Percentiles rank a stretch among this genome's conserved stretches.
Evolutionary conservation across 2,888 invertebrate species (phyloP).

Genomic region (Dinocampus coccinellae): DNA sequence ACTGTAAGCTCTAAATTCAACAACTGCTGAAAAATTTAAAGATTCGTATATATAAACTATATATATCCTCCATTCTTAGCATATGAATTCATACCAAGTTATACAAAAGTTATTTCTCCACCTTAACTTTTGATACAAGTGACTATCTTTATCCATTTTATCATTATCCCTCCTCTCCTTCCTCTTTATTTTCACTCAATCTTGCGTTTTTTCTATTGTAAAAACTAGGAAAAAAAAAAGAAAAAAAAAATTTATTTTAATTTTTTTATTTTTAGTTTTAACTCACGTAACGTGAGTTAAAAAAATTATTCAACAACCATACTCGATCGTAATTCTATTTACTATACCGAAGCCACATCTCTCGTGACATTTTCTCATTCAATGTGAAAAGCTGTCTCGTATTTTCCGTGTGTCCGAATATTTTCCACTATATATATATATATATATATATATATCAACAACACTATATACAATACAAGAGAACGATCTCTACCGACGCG

Average conservation of each 20-base stretch:
- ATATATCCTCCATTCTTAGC: neutral
- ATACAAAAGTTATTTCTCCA: neutral
- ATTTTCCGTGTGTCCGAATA: constrained; percentile 41
- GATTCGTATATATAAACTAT: neutral
- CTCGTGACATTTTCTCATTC: constrained; percentile 19
- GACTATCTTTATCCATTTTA: neutral
- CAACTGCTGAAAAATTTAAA: neutral
- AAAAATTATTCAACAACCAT: neutral
- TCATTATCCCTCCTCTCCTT: neutral
- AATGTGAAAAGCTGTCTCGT: constrained; percentile 37
- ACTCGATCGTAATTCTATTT: neutral
- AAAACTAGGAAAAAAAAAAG: neutral
- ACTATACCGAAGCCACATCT: constrained; percentile 22
- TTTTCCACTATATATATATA: neutral
- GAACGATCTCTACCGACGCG: constrained; percentile 22
- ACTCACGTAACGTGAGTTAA: neutral
- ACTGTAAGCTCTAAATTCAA: neutral
- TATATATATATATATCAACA: neutral
- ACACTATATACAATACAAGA: neutral
- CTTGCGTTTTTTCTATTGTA: neutral
- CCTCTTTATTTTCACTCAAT: neutral
- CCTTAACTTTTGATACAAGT: neutral
- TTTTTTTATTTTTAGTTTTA: too few relatives aligned
- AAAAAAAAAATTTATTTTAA: neutral
- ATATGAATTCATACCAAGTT: constrained; percentile 21